A percentile compares a stretch with the other conserved stretches of the same genome.
These are phyloP conservation scores for Tenthredo livida DNA, from an alignment of 2,888 invertebrate genomes.

Conservation along the genomic window DNA sequence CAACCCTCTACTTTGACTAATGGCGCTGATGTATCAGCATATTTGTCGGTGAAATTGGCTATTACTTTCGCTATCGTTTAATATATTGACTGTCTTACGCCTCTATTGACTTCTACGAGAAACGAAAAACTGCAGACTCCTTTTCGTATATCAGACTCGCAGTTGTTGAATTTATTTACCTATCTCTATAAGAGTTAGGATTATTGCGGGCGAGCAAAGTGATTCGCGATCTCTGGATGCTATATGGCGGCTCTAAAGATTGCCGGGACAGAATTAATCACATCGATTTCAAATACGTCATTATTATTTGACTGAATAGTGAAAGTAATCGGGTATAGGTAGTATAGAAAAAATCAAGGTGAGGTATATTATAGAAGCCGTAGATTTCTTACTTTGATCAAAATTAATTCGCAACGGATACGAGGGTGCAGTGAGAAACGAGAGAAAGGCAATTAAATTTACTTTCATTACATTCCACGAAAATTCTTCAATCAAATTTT, in stretches of 20 bases:
- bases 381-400: no score
- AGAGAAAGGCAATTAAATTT: no score
- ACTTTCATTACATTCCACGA: no score
- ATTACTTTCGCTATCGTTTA: conserved; percentile 51
- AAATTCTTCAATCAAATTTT: no score
- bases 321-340: no score
- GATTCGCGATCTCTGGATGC: background rate
- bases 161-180: conserved; percentile 24
- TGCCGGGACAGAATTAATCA: background rate
- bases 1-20: conserved; percentile 48
- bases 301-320: background rate
- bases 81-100: conserved; percentile 52
- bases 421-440: no score
- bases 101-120: conserved; percentile 43
- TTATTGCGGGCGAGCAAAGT: background rate
- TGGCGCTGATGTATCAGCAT: conserved; percentile 55
- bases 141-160: background rate
- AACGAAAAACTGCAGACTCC: conserved; percentile 28
- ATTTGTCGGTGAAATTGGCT: conserved; percentile 54
- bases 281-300: background rate
- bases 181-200: conserved; percentile 1
- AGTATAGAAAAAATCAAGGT: no score
- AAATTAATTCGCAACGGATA: no score
- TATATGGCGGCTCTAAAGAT: background rate
- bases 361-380: no score